Evolutionary conservation across 2,888 invertebrate genomes (phyloP).

Genomic region (Coelopa pilipes): DNA sequence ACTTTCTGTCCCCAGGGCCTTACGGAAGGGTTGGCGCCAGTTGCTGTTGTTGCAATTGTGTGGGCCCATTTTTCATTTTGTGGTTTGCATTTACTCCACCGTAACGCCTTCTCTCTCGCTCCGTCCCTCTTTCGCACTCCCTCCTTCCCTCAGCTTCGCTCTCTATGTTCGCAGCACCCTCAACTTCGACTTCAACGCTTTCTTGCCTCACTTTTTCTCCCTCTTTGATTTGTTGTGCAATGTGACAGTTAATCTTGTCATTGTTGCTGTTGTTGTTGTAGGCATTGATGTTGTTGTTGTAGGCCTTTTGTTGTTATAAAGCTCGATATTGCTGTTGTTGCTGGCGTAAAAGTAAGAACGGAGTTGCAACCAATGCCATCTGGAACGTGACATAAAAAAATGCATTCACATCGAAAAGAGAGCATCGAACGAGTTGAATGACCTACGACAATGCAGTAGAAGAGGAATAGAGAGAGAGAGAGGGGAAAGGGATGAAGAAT

Average conservation of each 20-base stretch:
- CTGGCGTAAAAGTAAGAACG: not conserved
- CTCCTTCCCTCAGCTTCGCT: constrained; percentile 26
- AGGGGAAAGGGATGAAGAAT: not conserved
- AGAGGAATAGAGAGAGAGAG: not conserved
- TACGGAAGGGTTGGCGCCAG: too few species aligned
- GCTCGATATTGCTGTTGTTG: too few species aligned
- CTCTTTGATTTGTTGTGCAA: not conserved
- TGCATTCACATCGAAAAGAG: not conserved
- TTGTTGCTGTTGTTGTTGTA: too few species aligned
- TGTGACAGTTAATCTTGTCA: constrained; percentile 11
- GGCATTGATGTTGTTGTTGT: too few species aligned
- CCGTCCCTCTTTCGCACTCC: not conserved
- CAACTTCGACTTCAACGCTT: too few species aligned
- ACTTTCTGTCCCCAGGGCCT: too few species aligned
- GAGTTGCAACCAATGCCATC: constrained; percentile 27
- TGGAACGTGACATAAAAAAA: not conserved
- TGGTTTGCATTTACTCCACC: not conserved
- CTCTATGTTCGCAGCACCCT: too few species aligned
- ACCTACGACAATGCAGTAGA: constrained; percentile 21
- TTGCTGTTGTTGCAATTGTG: too few species aligned
- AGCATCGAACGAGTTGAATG: constrained; percentile 9
- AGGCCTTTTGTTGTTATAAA: too few species aligned
- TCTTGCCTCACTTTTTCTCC: too few species aligned
- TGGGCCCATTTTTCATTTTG: too few species aligned
- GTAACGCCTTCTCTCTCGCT: not conserved